phyloP scores from a whole-genome alignment of 2,113 vertebrate genomes.

The Ceyx melanurus region DNA sequence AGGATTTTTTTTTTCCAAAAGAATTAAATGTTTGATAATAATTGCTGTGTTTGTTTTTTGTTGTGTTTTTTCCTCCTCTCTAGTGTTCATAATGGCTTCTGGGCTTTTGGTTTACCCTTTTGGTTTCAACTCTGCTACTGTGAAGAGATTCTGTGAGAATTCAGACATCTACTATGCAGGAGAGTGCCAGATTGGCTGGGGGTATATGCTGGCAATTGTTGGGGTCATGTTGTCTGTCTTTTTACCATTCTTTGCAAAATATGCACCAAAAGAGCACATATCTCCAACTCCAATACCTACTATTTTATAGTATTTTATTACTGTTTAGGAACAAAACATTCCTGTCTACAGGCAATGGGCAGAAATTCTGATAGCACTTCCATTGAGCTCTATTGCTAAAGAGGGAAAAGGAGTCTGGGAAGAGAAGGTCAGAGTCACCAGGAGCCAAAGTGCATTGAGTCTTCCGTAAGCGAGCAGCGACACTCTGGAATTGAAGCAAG shows the following conservation, averaged over 20 bases:
- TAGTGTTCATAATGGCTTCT: conserved; percentile 93
- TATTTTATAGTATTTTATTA: conserved; percentile 85
- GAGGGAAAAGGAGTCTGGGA: conserved; percentile 40
- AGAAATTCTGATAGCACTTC: conserved; percentile 58
- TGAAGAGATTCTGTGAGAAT: conserved; percentile 87
- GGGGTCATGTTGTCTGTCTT: conserved; percentile 93
- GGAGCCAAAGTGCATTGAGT: conserved; percentile 73
- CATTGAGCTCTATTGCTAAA: conserved; percentile 62
- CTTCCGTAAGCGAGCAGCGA: conserved; percentile 75
- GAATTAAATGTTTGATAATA: not conserved
- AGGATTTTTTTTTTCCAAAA: not conserved
- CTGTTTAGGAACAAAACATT: conserved; percentile 38
- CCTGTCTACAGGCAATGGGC: conserved; percentile 49
- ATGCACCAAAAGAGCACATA: conserved; percentile 91
- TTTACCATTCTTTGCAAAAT: conserved; percentile 95
- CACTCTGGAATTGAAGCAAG: conserved; percentile 31
- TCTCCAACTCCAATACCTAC: conserved; percentile 90
- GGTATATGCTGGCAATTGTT: conserved; percentile 93
- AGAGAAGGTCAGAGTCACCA: conserved; percentile 55
- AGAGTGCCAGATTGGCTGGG: conserved; percentile 93
- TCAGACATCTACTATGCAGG: conserved; percentile 90
- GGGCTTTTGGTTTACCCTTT: conserved; percentile 93
- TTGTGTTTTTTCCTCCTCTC: conserved; percentile 29
- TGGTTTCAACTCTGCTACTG: conserved; percentile 87
- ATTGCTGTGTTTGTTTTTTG: not conserved